phyloP scores from a whole-genome alignment of 2,888 invertebrate genomes.

The Creontiades dilutus region DNA sequence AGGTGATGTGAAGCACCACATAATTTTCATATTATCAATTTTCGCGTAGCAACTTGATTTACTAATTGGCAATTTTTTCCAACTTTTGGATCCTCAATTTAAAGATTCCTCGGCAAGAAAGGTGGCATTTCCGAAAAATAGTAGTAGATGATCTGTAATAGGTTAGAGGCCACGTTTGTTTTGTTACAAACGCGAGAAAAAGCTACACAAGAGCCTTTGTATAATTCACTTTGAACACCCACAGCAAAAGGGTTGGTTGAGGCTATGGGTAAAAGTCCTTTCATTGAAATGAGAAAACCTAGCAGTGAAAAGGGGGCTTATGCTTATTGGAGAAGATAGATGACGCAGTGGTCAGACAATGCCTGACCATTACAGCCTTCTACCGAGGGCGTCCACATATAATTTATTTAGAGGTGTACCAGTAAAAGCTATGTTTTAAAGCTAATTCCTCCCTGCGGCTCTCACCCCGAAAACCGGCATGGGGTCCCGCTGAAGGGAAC shows the following conservation, averaged over 20 bases:
- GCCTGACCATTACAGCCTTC: conserved; percentile 53
- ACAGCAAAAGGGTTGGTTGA: conserved; percentile 16
- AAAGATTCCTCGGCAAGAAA: too few species aligned
- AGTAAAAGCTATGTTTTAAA: conserved; percentile 69
- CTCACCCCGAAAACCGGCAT: conserved; percentile 35
- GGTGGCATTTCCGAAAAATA: too few species aligned
- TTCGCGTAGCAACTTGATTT: too few species aligned
- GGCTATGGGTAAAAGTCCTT: conserved; percentile 13
- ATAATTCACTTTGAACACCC: conserved; percentile 14
- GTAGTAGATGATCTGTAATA: background rate
- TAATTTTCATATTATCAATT: too few species aligned
- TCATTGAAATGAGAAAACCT: conserved; percentile 60
- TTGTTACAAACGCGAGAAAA: background rate
- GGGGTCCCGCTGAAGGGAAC: background rate
- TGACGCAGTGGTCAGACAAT: conserved; percentile 54
- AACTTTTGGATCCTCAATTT: too few species aligned
- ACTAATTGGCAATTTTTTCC: too few species aligned
- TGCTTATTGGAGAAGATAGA: conserved; percentile 63
- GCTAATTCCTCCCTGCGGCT: conserved; percentile 58
- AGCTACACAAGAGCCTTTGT: background rate
- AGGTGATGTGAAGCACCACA: too few species aligned
- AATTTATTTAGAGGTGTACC: conserved; percentile 69
- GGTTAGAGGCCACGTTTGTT: background rate
- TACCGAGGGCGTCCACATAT: conserved; percentile 20
- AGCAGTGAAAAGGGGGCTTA: conserved; percentile 55